Evolutionary conservation across 2,797 vertebrate genomes (phyloP).

Genomic region (Decapterus maruadsi): DNA sequence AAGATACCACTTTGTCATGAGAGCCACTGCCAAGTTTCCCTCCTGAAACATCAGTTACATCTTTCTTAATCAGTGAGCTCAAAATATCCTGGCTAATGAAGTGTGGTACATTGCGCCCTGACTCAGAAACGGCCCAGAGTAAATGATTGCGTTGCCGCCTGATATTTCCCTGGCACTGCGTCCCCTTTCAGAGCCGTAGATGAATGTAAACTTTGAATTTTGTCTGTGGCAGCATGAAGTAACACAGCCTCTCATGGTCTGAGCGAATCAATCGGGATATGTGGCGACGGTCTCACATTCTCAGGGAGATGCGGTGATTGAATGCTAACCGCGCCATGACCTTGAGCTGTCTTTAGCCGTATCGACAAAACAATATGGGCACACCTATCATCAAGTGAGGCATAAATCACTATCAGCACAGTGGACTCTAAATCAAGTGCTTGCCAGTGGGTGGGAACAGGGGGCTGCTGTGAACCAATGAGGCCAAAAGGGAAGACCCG

Average conservation of each 20-base stretch:
- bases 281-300: conserved; percentile 63
- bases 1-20: conserved; percentile 50
- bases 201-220: conserved; percentile 65
- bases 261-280: conserved; percentile 59
- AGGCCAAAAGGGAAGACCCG: conserved; percentile 73
- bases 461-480: conserved; percentile 53
- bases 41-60: conserved; percentile 62
- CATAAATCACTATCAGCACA: conserved; percentile 77
- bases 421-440: conserved; percentile 77
- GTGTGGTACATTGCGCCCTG: conserved; percentile 61
- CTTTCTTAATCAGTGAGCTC: conserved; percentile 69
- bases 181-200: conserved; percentile 14
- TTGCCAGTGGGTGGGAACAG: conserved; percentile 74
- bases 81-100: conserved; percentile 76
- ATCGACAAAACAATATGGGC: conserved; percentile 83
- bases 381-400: conserved; percentile 80
- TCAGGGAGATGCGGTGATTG: conserved; percentile 66
- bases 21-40: conserved; percentile 59
- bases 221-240: conserved; percentile 35
- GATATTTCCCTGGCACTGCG: conserved; percentile 57
- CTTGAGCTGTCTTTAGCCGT: conserved; percentile 76
- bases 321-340: conserved; percentile 72
- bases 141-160: conserved; percentile 63
- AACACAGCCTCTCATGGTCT: conserved; percentile 58
- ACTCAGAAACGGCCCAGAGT: conserved; percentile 67